Base-by-base conservation (phyloP, 2,113 vertebrate species). In the Aspidoscelis tigris region DNA sequence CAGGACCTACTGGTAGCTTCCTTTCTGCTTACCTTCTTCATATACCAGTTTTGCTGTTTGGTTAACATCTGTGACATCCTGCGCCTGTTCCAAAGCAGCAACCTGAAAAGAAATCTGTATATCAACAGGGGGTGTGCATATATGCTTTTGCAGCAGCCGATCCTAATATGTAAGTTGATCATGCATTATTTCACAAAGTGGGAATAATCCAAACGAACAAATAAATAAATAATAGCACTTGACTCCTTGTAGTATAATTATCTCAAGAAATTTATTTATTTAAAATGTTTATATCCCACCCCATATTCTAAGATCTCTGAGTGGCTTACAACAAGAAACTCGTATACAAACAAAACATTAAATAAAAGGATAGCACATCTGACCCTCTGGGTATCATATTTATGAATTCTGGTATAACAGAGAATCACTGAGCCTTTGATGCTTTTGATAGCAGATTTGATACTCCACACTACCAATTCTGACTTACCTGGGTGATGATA, bases 21-120 rank as follows among this genome's bases (percentile, higher is more conserved):
- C 20, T 5, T 39, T 33, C 33, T 66, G 18, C 94, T 97, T 91
- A 99, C 99, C 98, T 91, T 99, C 99, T 89, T 99, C 98, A 92
- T 99, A 99, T 5, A 99, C 97, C 88, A 99, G 90, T 79, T 98
- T 98, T 61, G 99, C 98, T 78, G 96, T 96, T 92, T 96, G 97
- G 90, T 95, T 96, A 71, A 98, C 92, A 1, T 95, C 96, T 0
- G 89, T 73, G 41, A 90, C 90, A 26, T 89, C 90, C 50, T 96
- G 95, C 43, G 89, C 88, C 74, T 91, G 87, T 91, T 96, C 95
- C 1, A 90, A 94, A 61, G 97, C 96, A 84, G 97, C 97, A 93
- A 98, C 96, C 98, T 99, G 87, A 85, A 95, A 44, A 64, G 9
- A 41, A 78, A 74, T 95, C 94, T 92, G 88, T 3, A 66, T 16